Conservation (phyloP, 35 echinoderm and acorn worm species). For the Ptychodera flava region DNA sequence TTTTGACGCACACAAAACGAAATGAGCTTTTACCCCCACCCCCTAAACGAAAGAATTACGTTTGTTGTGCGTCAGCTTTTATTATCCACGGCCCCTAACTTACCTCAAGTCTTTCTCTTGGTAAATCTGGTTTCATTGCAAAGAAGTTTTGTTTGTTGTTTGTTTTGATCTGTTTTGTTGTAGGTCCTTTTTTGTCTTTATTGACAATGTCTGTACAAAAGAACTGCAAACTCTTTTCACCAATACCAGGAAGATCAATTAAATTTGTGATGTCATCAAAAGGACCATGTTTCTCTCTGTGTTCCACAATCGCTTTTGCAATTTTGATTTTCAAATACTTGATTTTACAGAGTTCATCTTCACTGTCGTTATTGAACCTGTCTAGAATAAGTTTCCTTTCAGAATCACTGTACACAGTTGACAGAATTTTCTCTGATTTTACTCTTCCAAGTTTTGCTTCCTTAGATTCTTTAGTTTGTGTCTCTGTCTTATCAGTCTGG, state of each 20-base stretch:
- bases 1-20: no score
- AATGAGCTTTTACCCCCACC: no score
- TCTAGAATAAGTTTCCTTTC: not conserved
- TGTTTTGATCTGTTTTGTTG: not conserved
- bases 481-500: no score
- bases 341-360: not conserved
- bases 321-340: not conserved
- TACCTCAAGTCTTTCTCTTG: not conserved
- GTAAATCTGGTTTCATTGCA: not conserved
- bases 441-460: not conserved
- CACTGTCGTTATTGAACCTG: not conserved
- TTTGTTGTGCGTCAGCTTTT: no score
- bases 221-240: not conserved
- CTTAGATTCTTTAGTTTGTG: not conserved
- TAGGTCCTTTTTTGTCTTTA: not conserved
- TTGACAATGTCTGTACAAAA: not conserved
- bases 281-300: not conserved
- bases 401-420: not conserved
- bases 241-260: not conserved
- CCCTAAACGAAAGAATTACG: no score
- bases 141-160: not conserved
- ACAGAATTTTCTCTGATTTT: no score
- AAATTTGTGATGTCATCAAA: not conserved
- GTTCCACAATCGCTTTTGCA: not conserved
- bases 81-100: no score